A percentile compares a stretch with the other conserved stretches of the same genome.
phyloP scores from a whole-genome alignment of 2,113 vertebrate genomes.

The Hypanus sabinus region DNA sequence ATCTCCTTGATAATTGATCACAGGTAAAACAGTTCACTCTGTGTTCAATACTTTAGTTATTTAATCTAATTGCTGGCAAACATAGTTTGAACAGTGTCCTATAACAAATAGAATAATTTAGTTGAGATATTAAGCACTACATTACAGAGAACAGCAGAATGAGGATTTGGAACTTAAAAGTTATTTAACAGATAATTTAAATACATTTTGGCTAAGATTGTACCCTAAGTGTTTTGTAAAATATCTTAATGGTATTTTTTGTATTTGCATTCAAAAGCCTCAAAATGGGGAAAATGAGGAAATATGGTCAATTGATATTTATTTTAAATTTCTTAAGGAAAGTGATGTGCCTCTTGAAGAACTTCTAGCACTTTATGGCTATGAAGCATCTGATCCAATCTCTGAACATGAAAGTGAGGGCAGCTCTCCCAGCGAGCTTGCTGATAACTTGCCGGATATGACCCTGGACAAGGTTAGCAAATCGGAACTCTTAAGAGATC shows the following conservation, averaged over 20 bases:
- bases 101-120: neutral
- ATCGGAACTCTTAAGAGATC: neutral
- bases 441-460: slow-evolving; percentile 71
- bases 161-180: neutral
- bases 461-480: slow-evolving; percentile 75
- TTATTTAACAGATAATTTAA: neutral
- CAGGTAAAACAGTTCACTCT: neutral
- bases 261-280: neutral
- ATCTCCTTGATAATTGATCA: neutral
- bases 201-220: neutral
- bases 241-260: neutral
- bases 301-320: neutral
- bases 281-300: neutral
- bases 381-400: slow-evolving; percentile 70
- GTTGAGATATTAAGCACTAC: too few relatives aligned
- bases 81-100: neutral
- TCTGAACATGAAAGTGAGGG: slow-evolving; percentile 70
- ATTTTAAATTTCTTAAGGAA: slow-evolving; percentile 54
- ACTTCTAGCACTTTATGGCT: slow-evolving; percentile 83
- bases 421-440: slow-evolving; percentile 48
- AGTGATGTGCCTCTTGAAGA: slow-evolving; percentile 83
- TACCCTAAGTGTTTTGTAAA: neutral
- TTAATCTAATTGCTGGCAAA: neutral
- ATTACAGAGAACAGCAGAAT: neutral
- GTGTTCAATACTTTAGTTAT: neutral